A percentile compares a stretch with the other conserved stretches of the same genome.
Evolutionary conservation across 92 coral and sea anemone genomes (phyloP).

Genomic region (Desmophyllum pertusum): DNA sequence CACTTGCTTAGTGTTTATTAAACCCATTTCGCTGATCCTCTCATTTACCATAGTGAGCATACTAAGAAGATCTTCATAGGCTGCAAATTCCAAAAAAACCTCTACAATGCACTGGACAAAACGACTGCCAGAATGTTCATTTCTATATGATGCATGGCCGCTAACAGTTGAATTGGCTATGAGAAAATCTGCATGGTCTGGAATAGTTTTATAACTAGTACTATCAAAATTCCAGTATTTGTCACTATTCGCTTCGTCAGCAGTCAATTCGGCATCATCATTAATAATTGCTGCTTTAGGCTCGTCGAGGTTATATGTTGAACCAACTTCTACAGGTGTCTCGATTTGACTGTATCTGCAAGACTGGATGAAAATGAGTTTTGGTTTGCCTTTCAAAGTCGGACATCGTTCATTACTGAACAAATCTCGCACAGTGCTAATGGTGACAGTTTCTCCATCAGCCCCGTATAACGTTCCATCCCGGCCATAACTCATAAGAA

Average conservation of each 20-base stretch:
- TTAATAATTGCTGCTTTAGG: neutral
- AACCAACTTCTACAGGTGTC: constrained; percentile 14
- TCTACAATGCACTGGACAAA: constrained; percentile 55
- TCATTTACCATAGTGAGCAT: constrained; percentile 66
- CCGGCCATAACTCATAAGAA: constrained; percentile 84
- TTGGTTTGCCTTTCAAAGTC: constrained; percentile 71
- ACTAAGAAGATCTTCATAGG: constrained; percentile 54
- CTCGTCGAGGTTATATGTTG: neutral
- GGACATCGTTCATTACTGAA: constrained; percentile 47
- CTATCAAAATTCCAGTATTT: no score
- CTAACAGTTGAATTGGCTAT: constrained; percentile 63
- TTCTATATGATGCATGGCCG: constrained; percentile 56
- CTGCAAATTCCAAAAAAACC: constrained; percentile 49
- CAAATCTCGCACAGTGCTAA: constrained; percentile 16
- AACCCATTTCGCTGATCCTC: constrained; percentile 35
- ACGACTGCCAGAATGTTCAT: constrained; percentile 54
- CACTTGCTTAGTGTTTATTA: constrained; percentile 48
- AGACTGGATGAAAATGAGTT: constrained; percentile 76
- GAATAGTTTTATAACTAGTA: neutral
- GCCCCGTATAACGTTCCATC: constrained; percentile 42
- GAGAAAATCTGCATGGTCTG: constrained; percentile 53
- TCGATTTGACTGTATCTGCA: constrained; percentile 70
- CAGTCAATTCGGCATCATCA: no score
- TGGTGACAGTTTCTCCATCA: constrained; percentile 49
- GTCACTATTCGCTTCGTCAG: no score